Conservation (phyloP, 2,888 invertebrate genomes). For the Junonia oenone region DNA sequence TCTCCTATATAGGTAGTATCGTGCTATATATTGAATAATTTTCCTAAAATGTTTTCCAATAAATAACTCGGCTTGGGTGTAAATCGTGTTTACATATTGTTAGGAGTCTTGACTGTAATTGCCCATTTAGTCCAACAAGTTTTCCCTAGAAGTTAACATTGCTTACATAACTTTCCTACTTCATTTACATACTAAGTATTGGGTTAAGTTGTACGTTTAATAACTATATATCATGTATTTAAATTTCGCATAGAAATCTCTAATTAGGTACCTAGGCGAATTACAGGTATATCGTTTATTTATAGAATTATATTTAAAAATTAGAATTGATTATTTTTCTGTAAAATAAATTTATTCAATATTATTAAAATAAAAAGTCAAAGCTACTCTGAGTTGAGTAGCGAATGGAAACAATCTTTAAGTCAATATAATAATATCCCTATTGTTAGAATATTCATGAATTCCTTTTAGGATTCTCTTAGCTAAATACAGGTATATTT, state of each 20-base stretch:
- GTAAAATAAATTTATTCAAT: too few species aligned
- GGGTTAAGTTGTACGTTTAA: background rate
- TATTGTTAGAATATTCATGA: too few species aligned
- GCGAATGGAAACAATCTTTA: too few species aligned
- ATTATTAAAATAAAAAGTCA: too few species aligned
- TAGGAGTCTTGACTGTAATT: constrained; percentile 1
- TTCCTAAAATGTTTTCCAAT: background rate
- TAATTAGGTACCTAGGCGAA: too few species aligned
- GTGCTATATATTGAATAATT: background rate
- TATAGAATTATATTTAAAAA: too few species aligned
- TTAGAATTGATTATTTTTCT: too few species aligned
- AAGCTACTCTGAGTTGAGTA: too few species aligned
- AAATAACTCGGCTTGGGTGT: background rate
- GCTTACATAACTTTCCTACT: background rate
- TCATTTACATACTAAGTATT: background rate
- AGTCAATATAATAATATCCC: too few species aligned
- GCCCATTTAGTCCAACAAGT: constrained; percentile 5
- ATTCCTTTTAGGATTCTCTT: too few species aligned
- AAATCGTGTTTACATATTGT: background rate
- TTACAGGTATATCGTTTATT: too few species aligned
- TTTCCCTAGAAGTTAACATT: background rate
- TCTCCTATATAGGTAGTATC: background rate
- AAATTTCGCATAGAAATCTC: background rate
- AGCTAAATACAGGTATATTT: background rate
- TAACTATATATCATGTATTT: background rate